Evolutionary conservation across 23 tunicate genomes (phyloP), one percentile per base, ranked within the genome.

Genomic region (Halocynthia roretzi): DNA sequence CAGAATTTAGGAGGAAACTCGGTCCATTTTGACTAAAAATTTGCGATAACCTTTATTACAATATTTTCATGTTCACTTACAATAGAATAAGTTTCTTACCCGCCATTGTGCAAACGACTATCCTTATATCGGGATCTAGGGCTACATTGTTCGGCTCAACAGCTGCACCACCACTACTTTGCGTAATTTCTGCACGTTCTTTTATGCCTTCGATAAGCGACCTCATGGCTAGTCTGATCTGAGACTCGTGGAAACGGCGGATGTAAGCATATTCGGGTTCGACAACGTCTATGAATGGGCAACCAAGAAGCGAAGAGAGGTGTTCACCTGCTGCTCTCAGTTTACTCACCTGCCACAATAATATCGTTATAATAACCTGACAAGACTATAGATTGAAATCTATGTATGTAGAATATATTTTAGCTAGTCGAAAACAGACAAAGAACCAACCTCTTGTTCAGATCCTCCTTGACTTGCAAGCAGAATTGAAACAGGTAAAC

Each of bases 161-260:
- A 8, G 67, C 68, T 7, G 83, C 75, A 8, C 82, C 76, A 77
- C 52, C 58, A 20, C 85, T 74, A 62, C 78, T 87, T 62, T 84
- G 74, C 50, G 80, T 67, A 17, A 85, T 83, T 48, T 88, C 88
- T 6, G 96, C 96, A 70, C 88, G 61, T 55, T 84, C 86, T 54
- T 90, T 81, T 84, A 90, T 90, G 56, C 96, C 96, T 53, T 77
- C 70, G 77, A 85, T 84, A 5, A 84, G 71, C 10, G 90, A 84
- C 49, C 77, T 70, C 90, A 85, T 81, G n/a, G 90, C 90, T 49
- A 84, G 79, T 51, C 70, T 52, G 61, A 84, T 82, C 69, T 85
- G 90, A 55, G 97, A 81, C 56, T 90, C 90, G 65, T 89, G 96
- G 67, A 89, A 89, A 8, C 96, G 81, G 6, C 96, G 88, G 72